phyloP scores from a whole-genome alignment of 2,888 invertebrate species.

The Trisateles emortualis region DNA sequence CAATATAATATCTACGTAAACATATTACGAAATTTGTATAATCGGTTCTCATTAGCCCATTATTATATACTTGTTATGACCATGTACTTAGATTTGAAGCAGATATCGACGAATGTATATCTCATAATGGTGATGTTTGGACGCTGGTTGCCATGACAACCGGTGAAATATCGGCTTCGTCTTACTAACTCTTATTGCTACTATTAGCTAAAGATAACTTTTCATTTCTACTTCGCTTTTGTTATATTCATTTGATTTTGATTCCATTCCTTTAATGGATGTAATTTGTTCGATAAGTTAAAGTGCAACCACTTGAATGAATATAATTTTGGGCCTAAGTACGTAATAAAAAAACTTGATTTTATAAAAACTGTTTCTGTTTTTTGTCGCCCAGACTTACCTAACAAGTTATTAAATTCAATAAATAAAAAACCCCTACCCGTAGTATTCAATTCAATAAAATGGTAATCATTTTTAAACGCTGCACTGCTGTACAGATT shows the following conservation, averaged over 20 bases:
- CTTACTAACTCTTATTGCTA: slow-evolving; percentile 2
- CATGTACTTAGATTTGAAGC: slow-evolving; percentile 25
- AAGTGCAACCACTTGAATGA: slow-evolving; percentile 32
- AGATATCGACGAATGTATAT: slow-evolving; percentile 43
- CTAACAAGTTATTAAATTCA: not conserved
- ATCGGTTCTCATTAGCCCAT: not conserved
- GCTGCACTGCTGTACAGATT: too few species aligned
- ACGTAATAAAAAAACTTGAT: slow-evolving; percentile 28
- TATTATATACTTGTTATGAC: not conserved
- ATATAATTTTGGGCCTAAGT: slow-evolving; percentile 15
- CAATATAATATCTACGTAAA: not conserved
- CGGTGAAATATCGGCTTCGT: slow-evolving; percentile 37
- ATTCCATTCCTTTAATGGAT: slow-evolving; percentile 26
- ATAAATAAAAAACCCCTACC: too few species aligned
- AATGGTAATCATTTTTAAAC: too few species aligned
- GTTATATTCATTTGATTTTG: slow-evolving; percentile 48
- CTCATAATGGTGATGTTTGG: slow-evolving; percentile 71
- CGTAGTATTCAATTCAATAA: too few species aligned
- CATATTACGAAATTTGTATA: not conserved
- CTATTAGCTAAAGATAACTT: slow-evolving; percentile 73
- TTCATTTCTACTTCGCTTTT: slow-evolving; percentile 68
- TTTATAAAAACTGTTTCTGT: slow-evolving; percentile 31
- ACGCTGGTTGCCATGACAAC: slow-evolving; percentile 73
- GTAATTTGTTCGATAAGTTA: slow-evolving; percentile 44
- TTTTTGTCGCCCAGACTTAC: slow-evolving; percentile 23